Evolutionary conservation across 2,113 vertebrate species (phyloP).

Genomic region (Ciconia maguari): DNA sequence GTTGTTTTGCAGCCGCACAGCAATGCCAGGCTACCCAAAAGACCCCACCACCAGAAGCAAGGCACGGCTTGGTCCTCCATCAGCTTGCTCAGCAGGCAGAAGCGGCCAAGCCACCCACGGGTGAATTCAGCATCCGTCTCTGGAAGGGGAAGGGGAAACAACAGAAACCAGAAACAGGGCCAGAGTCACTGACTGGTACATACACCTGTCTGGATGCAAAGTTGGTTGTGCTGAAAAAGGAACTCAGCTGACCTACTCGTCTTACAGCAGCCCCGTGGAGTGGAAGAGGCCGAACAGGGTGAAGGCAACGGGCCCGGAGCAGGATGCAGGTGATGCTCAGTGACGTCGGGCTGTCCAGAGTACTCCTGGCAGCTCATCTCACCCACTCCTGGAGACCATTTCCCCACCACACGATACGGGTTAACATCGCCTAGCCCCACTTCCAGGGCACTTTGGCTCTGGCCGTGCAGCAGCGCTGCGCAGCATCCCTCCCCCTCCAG

Average conservation of each 20-base stretch:
- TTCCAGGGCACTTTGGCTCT: background rate
- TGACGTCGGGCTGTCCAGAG: background rate
- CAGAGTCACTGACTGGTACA: too few species aligned
- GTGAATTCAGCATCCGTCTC: background rate
- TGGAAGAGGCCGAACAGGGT: rapidly evolving
- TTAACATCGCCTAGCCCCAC: too few species aligned
- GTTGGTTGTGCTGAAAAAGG: background rate
- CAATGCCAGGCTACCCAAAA: background rate
- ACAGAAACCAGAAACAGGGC: background rate
- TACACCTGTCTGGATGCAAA: background rate
- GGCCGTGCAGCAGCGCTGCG: too few species aligned
- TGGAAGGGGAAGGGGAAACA: background rate
- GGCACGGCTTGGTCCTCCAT: background rate
- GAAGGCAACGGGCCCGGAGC: rapidly evolving
- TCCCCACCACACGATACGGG: rapidly evolving
- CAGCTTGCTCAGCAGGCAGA: background rate
- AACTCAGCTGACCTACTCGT: too few species aligned
- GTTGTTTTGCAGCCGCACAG: background rate
- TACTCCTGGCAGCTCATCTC: background rate
- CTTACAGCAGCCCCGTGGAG: background rate
- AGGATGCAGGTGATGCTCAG: background rate
- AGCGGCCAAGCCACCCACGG: background rate
- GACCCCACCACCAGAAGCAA: background rate
- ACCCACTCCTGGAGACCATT: background rate
- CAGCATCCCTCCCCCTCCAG: background rate